Conservation (phyloP, 2,113 vertebrate species). For the Asarcornis scutulata region DNA sequence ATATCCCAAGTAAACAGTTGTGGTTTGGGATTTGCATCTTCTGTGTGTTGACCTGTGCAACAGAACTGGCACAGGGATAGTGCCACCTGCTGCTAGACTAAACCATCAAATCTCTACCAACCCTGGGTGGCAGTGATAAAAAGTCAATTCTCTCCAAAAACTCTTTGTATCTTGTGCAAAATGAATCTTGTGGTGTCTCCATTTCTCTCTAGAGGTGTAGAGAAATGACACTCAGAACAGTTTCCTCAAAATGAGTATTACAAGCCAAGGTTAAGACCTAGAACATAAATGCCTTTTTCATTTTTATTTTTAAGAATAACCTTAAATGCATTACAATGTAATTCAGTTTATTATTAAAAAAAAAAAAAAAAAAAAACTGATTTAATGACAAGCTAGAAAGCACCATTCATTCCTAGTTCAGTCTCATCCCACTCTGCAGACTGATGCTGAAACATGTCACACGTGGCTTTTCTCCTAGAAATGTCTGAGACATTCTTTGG, state of each 20-base stretch:
- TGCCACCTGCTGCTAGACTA: background rate
- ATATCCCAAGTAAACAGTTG: background rate
- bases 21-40: background rate
- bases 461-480: background rate
- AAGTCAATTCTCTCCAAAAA: background rate
- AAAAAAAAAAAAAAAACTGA: background rate
- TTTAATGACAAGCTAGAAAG: background rate
- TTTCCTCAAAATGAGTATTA: background rate
- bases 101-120: background rate
- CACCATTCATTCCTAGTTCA: background rate
- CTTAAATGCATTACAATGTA: background rate
- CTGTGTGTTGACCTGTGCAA: background rate
- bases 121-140: background rate
- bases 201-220: background rate
- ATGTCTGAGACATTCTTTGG: background rate
- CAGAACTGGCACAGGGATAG: background rate
- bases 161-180: background rate
- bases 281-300: background rate
- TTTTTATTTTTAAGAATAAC: background rate
- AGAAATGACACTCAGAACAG: background rate
- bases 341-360: background rate
- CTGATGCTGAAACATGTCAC: fast-evolving
- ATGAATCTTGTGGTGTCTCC: background rate
- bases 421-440: background rate
- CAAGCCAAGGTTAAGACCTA: background rate